Evolutionary conservation across 1,140 invertebrate genomes (phyloP).

Genomic region (Tribolium madens): DNA sequence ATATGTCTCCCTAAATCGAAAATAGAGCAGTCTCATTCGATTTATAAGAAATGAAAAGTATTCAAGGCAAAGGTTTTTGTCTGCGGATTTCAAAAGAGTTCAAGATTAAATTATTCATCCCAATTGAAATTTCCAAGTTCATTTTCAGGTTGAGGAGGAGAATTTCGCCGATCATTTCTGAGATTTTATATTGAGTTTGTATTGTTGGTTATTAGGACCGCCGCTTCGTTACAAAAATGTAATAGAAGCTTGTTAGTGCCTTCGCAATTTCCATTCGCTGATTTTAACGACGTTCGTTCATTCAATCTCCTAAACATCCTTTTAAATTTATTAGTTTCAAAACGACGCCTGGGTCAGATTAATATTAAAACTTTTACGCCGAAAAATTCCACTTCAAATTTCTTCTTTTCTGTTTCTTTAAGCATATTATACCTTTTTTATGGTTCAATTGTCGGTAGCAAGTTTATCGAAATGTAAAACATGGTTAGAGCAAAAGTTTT

Average conservation of each 20-base stretch:
- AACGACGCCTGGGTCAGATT: conserved; percentile 23
- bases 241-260: conserved; percentile 33
- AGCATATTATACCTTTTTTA: conserved; percentile 35
- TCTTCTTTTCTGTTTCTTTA: conserved; percentile 18
- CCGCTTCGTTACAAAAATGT: conserved; percentile 34
- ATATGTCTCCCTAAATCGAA: conserved; percentile 43
- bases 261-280: conserved; percentile 29
- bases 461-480: conserved; percentile 47
- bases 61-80: conserved; percentile 40
- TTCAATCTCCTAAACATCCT: conserved; percentile 6
- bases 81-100: conserved; percentile 41
- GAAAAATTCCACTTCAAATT: not conserved
- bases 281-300: conserved; percentile 25
- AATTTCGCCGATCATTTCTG: conserved; percentile 34
- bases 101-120: conserved; percentile 43
- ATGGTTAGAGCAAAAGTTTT: conserved; percentile 42
- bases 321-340: conserved; percentile 24
- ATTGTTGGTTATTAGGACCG: conserved; percentile 25
- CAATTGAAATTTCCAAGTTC: conserved; percentile 44
- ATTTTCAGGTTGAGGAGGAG: conserved; percentile 36
- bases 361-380: conserved; percentile 18
- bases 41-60: conserved; percentile 45
- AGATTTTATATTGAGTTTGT: conserved; percentile 39
- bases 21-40: conserved; percentile 45
- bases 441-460: conserved; percentile 42